Conservation (phyloP, 2,797 vertebrate genomes). For the Poeciliopsis turneri region DNA sequence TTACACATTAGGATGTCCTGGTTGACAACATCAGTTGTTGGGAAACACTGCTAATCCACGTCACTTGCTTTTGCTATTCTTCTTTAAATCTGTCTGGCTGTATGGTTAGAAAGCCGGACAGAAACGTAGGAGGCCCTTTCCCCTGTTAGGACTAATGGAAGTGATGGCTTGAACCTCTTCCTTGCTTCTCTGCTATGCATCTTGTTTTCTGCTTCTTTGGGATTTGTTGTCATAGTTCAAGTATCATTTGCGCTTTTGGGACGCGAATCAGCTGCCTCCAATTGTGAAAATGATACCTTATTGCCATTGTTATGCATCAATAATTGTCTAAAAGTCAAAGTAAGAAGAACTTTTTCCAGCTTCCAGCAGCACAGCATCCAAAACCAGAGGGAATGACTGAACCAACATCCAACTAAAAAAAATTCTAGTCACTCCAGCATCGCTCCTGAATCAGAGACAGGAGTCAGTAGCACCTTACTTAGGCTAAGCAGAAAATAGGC, state of each 20-base stretch:
- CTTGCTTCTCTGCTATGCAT: not conserved
- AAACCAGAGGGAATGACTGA: not conserved
- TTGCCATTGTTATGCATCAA: not conserved
- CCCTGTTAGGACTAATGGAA: not conserved
- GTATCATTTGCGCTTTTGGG: not conserved
- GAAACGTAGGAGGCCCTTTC: not conserved
- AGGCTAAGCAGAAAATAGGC: not conserved
- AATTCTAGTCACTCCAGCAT: too few relatives aligned
- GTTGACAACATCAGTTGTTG: not conserved
- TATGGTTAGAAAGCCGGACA: not conserved
- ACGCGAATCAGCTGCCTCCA: not conserved
- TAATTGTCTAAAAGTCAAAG: not conserved
- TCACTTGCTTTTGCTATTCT: not conserved
- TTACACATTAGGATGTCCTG: not conserved
- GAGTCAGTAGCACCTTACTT: not conserved
- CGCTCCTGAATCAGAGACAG: not conserved
- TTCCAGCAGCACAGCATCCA: not conserved
- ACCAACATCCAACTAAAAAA: not conserved
- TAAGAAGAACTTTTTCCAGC: not conserved
- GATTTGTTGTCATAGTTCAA: not conserved
- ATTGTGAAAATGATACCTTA: not conserved
- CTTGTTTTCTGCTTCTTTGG: not conserved
- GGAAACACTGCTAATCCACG: not conserved
- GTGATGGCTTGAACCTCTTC: not conserved
- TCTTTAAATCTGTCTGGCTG: not conserved